phyloP scores from a whole-genome alignment of 2,113 vertebrate genomes.

The Alethe diademata region DNA sequence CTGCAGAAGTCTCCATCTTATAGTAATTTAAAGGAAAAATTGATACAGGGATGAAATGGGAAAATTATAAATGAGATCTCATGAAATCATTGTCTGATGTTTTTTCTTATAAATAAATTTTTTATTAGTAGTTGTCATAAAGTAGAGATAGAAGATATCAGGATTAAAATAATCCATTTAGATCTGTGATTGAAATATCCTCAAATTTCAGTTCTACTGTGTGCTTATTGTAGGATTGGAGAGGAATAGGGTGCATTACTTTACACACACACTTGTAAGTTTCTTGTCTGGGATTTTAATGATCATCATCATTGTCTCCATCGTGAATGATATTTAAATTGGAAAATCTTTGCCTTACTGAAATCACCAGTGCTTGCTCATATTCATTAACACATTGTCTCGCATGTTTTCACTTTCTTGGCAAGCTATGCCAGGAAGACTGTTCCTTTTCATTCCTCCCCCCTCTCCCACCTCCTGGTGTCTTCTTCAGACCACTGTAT shows the following conservation, averaged over 20 bases:
- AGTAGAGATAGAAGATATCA: not conserved
- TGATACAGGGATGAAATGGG: not conserved
- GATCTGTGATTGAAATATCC: not conserved
- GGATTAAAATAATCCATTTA: not conserved
- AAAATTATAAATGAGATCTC: not conserved
- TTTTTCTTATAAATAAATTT: not conserved
- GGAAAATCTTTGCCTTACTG: not conserved
- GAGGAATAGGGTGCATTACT: not conserved
- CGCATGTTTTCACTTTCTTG: slow-evolving; percentile 39
- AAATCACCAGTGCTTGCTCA: not conserved
- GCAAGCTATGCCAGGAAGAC: not conserved
- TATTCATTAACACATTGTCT: slow-evolving; percentile 41
- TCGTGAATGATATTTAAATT: slow-evolving; percentile 7
- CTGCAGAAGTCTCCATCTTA: not conserved
- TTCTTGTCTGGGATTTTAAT: not conserved
- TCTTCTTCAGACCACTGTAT: not conserved
- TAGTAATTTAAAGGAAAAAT: not conserved
- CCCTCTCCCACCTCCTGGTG: not conserved
- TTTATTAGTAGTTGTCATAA: not conserved
- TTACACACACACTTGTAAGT: rapidly evolving
- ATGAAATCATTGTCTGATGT: not conserved
- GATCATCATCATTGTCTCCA: not conserved
- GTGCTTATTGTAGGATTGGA: not conserved
- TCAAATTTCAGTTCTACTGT: not conserved
- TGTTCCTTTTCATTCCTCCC: not conserved